A percentile compares a stretch with the other conserved stretches of the same genome.
Evolutionary conservation across 2,113 vertebrate species (phyloP).

Genomic region (Sigmodon hispidus): DNA sequence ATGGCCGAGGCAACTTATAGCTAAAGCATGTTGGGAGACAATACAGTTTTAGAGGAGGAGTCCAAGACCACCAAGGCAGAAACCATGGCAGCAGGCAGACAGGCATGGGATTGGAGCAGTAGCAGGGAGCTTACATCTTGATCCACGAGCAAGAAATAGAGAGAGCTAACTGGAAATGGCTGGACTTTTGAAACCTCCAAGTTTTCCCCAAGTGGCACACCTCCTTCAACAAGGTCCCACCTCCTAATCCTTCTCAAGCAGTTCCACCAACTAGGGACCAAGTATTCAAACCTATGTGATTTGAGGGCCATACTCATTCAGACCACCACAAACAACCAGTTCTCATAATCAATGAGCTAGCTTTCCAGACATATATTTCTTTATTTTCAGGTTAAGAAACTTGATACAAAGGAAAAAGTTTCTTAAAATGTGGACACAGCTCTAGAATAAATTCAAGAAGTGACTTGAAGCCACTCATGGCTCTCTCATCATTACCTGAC

Average conservation of each 20-base stretch:
- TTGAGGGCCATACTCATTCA: not conserved
- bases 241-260: not conserved
- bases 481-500: not conserved
- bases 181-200: not conserved
- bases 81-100: not conserved
- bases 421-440: not conserved
- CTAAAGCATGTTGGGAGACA: not conserved
- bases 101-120: not conserved
- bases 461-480: not conserved
- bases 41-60: not conserved
- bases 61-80: not conserved
- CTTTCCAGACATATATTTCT: not conserved
- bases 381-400: constrained; percentile 14
- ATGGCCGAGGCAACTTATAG: not conserved
- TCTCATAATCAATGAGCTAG: not conserved
- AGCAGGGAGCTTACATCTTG: not conserved
- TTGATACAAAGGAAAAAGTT: not conserved
- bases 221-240: not conserved
- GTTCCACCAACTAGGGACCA: not conserved
- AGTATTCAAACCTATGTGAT: not conserved
- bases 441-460: not conserved
- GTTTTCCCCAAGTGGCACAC: not conserved
- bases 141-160: not conserved
- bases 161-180: not conserved
- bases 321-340: not conserved